Percentiles rank a stretch among this genome's conserved stretches.
phyloP scores from a whole-genome alignment of 2,888 invertebrate genomes.

The Dryocosmus kuriphilus region DNA sequence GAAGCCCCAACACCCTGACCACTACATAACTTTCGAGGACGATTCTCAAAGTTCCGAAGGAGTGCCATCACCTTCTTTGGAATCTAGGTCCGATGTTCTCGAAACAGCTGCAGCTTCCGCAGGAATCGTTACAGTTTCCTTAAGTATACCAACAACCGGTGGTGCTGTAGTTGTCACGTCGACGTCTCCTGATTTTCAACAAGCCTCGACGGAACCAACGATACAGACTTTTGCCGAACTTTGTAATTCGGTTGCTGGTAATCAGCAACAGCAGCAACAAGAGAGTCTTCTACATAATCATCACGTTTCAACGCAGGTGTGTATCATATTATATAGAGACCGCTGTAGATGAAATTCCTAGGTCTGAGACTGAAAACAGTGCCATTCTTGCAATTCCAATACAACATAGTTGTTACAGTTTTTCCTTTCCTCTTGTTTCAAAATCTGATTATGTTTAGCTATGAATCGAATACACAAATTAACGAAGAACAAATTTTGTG shows the following conservation, averaged over 20 bases:
- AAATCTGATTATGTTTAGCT: not conserved
- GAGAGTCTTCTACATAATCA: constrained; percentile 62
- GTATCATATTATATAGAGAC: not conserved
- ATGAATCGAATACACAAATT: constrained; percentile 1
- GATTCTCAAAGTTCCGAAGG: constrained; percentile 90
- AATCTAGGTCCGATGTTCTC: constrained; percentile 74
- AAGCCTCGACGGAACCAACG: constrained; percentile 68
- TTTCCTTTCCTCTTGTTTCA: not conserved
- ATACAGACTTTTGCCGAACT: constrained; percentile 79
- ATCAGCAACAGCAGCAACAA: constrained; percentile 65
- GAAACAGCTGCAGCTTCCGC: constrained; percentile 83
- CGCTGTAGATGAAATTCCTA: too few species aligned
- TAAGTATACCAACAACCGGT: constrained; percentile 81
- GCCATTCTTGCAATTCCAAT: not conserved
- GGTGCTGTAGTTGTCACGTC: constrained; percentile 79
- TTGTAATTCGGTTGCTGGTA: constrained; percentile 80
- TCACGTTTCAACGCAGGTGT: constrained; percentile 72
- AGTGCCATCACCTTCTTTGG: constrained; percentile 78
- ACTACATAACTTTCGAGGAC: constrained; percentile 93
- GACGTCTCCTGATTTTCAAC: constrained; percentile 78
- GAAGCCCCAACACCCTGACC: constrained; percentile 90
- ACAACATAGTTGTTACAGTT: not conserved
- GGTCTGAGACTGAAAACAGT: too few species aligned
- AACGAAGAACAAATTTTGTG: constrained; percentile 12
- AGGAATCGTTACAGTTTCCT: constrained; percentile 84